These are phyloP conservation scores for Rhyacophila brunnea DNA, from an alignment of 1,140 invertebrate species.

Conservation along the genomic window DNA sequence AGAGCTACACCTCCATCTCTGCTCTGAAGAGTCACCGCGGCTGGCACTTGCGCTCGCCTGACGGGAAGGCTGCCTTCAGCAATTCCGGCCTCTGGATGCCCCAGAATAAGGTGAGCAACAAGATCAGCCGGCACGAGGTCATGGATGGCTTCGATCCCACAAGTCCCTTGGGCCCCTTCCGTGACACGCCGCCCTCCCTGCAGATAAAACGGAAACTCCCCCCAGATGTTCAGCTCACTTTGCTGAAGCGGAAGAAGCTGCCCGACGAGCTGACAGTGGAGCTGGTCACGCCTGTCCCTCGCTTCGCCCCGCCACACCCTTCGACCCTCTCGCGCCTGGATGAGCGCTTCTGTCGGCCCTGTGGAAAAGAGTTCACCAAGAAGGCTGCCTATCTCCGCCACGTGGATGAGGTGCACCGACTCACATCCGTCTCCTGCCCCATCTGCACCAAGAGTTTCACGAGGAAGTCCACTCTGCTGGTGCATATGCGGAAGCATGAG, in stretches of 20 bases:
- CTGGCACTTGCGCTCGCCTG: constrained; percentile 58
- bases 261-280: constrained; percentile 48
- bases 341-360: constrained; percentile 58
- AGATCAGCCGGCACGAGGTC: constrained; percentile 53
- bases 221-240: constrained; percentile 51
- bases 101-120: constrained; percentile 52
- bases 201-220: constrained; percentile 47
- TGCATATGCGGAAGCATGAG: constrained; percentile 56
- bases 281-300: constrained; percentile 35
- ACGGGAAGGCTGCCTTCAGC: constrained; percentile 53
- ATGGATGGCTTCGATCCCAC: constrained; percentile 43
- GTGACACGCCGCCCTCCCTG: constrained; percentile 19
- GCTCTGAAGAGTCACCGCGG: constrained; percentile 60
- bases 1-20: constrained; percentile 56
- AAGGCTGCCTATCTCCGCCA: constrained; percentile 55
- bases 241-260: constrained; percentile 52
- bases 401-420: constrained; percentile 54
- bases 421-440: constrained; percentile 49
- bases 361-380: constrained; percentile 59
- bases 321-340: constrained; percentile 14
- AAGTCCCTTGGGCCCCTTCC: constrained; percentile 37
- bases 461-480: constrained; percentile 50
- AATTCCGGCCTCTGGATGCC: constrained; percentile 55
- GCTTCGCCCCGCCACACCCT: constrained; percentile 22
- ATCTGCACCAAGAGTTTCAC: constrained; percentile 58